Base-by-base conservation (phyloP, 2,888 invertebrate genomes). In the Andrena minutula region DNA sequence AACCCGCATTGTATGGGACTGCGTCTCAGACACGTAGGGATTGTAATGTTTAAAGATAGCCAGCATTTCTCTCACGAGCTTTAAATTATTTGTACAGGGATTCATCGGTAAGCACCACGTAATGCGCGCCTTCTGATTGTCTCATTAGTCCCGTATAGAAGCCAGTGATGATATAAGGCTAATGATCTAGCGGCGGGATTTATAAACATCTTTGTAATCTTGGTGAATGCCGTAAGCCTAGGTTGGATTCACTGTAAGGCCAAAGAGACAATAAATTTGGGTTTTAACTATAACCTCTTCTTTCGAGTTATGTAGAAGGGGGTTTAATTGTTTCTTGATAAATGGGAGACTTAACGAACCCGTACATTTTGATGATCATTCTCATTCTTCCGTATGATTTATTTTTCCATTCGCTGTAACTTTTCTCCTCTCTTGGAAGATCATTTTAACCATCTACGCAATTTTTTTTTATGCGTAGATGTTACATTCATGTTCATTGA, bases 141-240 rank as follows among this genome's bases (percentile, higher is more conserved):
- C 81, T 85, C 81, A 81, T 89, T 88, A 88, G 69, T 89, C 79
- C 75, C 75, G 65, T 76, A 72, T 77, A 79, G 86, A 89, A 90
- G 93, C 92, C 93, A 88, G 88, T 93, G 93, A 94, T 93, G 94
- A 94, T 93, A 75, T 79, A 90, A 91, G 93, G 94, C 93, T 90
- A 92, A 91, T 85, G 92, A 92, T 86, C 85, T 85, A 88, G 91
- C 90, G 88, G 92, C 90, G 86, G 92, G 92, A 91, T 92, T 92
- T 89, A 64, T 71, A 83, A 86, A 93, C 90, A 89, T 93, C 94
- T 94, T 94, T 93, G 93, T 93, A 94, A 94, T 94, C 94, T 94
- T 94, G 94, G 94, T 92, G 93, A 90, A 84, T 87, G 90, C 87
- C 91, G 73, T 76, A 89, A 93, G 89, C 87, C 66, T 88, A 86